These are phyloP conservation scores for Caerostris darwini DNA, from an alignment of 1,140 invertebrate species.

Conservation along the genomic window DNA sequence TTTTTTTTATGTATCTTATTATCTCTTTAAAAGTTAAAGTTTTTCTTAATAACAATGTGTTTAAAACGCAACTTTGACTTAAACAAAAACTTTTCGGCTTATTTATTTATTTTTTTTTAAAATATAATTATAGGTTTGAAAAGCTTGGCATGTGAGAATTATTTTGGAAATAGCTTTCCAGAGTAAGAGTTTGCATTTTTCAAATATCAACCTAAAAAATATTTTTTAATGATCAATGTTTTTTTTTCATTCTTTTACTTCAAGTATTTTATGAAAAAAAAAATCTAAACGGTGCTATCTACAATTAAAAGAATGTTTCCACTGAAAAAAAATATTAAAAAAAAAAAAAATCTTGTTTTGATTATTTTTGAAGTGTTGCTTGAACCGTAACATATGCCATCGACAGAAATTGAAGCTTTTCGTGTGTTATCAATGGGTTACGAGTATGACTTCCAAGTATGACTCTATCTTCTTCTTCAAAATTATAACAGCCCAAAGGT, in stretches of 20 bases:
- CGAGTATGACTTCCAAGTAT: too few species aligned
- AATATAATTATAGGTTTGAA: neutral
- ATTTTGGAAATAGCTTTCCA: neutral
- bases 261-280: neutral
- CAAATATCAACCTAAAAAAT: neutral
- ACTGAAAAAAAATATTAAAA: neutral
- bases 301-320: neutral
- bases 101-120: neutral
- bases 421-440: too few species aligned
- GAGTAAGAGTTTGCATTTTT: neutral
- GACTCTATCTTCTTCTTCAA: too few species aligned
- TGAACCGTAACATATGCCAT: too few species aligned
- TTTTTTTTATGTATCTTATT: neutral
- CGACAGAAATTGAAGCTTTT: too few species aligned
- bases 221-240: neutral
- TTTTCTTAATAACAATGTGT: neutral
- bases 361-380: neutral
- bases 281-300: neutral
- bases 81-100: conserved; percentile 7
- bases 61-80: neutral
- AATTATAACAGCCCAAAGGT: too few species aligned
- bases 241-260: neutral
- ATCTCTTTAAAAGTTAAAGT: conserved; percentile 12
- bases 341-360: neutral
- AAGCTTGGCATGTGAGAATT: neutral